Conservation (phyloP, 2,797 vertebrate genomes). For the Sebastes aleutianus region DNA sequence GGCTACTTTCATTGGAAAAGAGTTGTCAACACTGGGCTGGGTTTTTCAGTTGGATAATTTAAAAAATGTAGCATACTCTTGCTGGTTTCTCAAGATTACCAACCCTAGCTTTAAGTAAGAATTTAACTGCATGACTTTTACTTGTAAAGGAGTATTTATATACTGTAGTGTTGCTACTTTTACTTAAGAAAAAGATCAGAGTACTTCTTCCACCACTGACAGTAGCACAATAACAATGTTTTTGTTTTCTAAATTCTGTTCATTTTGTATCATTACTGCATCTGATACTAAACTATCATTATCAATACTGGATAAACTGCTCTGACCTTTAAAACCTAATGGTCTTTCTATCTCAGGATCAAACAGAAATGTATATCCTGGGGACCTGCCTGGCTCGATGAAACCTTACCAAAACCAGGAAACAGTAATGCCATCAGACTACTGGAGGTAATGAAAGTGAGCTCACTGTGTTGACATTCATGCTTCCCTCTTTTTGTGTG, state of each 20-base stretch:
- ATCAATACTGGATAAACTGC: neutral
- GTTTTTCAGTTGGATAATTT: too few species aligned
- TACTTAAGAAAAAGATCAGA: neutral
- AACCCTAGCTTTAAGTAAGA: too few species aligned
- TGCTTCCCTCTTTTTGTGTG: neutral
- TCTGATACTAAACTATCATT: neutral
- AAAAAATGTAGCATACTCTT: too few species aligned
- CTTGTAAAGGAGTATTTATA: neutral
- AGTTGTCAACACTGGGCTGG: too few species aligned
- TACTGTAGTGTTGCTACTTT: neutral
- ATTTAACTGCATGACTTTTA: neutral
- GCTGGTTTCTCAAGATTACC: too few species aligned
- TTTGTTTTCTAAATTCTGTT: neutral
- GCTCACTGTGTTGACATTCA: neutral
- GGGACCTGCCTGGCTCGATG: conserved; percentile 84
- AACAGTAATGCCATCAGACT: conserved; percentile 86
- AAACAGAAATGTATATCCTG: conserved; percentile 76
- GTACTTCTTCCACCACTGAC: neutral
- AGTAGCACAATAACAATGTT: neutral
- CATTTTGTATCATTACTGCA: neutral
- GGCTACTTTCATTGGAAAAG: too few species aligned
- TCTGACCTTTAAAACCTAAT: neutral
- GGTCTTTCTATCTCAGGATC: conserved; percentile 74
- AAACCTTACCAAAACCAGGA: conserved; percentile 84
- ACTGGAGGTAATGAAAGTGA: conserved; percentile 84